Base-by-base conservation (phyloP, 1,140 invertebrate species). In the Catajapyx aquilonaris region DNA sequence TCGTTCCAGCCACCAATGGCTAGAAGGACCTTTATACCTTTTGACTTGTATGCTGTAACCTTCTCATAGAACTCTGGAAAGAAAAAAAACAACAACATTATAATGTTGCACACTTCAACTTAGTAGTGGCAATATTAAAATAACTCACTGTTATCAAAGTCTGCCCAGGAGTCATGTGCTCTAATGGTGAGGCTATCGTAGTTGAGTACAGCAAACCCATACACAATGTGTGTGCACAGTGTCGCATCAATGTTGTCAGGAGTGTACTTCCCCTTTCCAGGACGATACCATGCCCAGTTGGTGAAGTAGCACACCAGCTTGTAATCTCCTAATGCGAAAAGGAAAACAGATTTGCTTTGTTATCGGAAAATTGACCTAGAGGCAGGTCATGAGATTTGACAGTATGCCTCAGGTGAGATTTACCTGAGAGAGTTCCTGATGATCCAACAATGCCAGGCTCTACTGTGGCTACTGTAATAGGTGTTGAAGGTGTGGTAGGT, bases 201-300 rank as follows among this genome's bases (percentile, higher is more conserved):
- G 44, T 86, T 78, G 16, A 90, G 52, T 2, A 86, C 81, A 2
- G 83, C 85, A 51, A 91, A 93, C 17, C 85, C 85, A 48, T 91
- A 91, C 1, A 91, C 71, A 34, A 93, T 75, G 48, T 93, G 87
- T 0, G 86, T 90, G 49, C 86, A 93, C 0, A 93, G 61, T 23
- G 71, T 69, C 1, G 77, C 65, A 51, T 91, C 78, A 16, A 91
- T 87, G 44, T 86, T 68, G 49, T 83, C 79, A 1, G 84, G 84
- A 1, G 69, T 55, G 44, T 80, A 88, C 47, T 80, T 80, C 31
- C 80, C 85, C 11, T 66, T 46, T 0, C 80, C 81, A 42, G 69
- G 70, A n/a, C 81, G 62, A 45, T 86, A 86, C 79, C 85, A 88
- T 1, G 85, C 81, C 86, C 86, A 91, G 48, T 90, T 91, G 0